These are phyloP conservation scores for Synodontis membranacea DNA, from an alignment of 2,113 vertebrate species.

Conservation along the genomic window DNA sequence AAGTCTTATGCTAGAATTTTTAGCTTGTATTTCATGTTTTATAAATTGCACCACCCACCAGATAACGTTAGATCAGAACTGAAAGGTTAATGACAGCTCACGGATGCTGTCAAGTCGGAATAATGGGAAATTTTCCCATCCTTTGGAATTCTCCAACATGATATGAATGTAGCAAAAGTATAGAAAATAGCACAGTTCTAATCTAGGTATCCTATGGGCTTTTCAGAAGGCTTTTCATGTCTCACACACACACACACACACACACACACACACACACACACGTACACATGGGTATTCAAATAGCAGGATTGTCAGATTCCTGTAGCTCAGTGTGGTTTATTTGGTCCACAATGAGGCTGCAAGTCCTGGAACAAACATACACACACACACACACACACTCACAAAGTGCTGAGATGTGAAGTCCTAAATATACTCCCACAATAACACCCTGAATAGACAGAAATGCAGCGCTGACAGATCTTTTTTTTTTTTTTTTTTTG, in stretches of 20 bases:
- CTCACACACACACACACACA: neutral
- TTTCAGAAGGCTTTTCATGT: neutral
- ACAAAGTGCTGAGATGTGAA: neutral
- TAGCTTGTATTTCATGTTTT: neutral
- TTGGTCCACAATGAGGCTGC: neutral
- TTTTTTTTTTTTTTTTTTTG: neutral
- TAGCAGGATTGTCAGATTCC: neutral
- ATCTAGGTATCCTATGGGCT: neutral
- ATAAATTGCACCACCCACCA: neutral
- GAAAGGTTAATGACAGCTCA: neutral
- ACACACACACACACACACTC: neutral
- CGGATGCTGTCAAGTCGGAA: neutral
- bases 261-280: conserved; percentile 16
- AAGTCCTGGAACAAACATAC: conserved; percentile 3
- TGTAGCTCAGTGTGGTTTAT: neutral
- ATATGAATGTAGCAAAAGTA: neutral
- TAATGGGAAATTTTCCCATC: neutral
- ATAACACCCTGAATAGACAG: neutral
- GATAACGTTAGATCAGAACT: neutral
- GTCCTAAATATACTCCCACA: neutral
- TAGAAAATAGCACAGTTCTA: neutral
- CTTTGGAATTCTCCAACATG: neutral
- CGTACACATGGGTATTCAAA: neutral
- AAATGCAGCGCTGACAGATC: neutral
- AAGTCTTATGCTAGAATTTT: neutral